Evolutionary conservation across 2,888 invertebrate species (phyloP).

Genomic region (Osmoderma eremita): DNA sequence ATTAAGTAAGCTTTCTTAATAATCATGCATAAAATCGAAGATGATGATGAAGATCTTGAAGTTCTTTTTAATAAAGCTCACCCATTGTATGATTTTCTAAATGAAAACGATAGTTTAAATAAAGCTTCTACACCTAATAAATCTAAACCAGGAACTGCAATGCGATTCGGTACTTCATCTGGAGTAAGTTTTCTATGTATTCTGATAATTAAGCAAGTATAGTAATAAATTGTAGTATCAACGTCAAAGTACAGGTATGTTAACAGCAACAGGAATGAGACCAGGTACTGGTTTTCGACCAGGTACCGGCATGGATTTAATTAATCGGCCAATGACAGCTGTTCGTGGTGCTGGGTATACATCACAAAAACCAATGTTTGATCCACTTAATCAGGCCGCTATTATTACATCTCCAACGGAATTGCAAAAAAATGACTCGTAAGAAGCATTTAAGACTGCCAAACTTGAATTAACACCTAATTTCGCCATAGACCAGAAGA

Average conservation of each 20-base stretch:
- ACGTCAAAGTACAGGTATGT: slow-evolving; percentile 58
- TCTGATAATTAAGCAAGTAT: slow-evolving; percentile 42
- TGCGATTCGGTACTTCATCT: slow-evolving; percentile 68
- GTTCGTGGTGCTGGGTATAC: slow-evolving; percentile 96
- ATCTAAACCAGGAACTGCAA: slow-evolving; percentile 64
- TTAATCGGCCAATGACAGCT: slow-evolving; percentile 90
- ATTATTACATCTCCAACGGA: slow-evolving; percentile 72
- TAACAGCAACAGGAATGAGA: slow-evolving; percentile 53
- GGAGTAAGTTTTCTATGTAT: slow-evolving; percentile 61
- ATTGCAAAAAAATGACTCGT: slow-evolving; percentile 83
- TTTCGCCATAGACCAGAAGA: slow-evolving; percentile 78
- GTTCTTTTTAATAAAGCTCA: slow-evolving; percentile 50
- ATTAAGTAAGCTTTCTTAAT: slow-evolving; percentile 3
- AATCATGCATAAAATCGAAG: slow-evolving; percentile 48
- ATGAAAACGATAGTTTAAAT: slow-evolving; percentile 50
- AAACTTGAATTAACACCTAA: too few species aligned
- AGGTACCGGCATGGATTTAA: slow-evolving; percentile 58
- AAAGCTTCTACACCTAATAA: slow-evolving; percentile 48
- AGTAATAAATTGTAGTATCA: slow-evolving; percentile 57
- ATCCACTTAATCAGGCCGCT: slow-evolving; percentile 78
- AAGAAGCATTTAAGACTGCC: slow-evolving; percentile 45
- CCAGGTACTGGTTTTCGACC: slow-evolving; percentile 63
- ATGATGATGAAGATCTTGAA: slow-evolving; percentile 51
- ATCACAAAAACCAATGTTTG: slow-evolving; percentile 76
- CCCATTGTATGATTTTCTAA: slow-evolving; percentile 50